Percentiles rank a stretch among this genome's conserved stretches.
These are phyloP conservation scores for Endomychus coccineus DNA, from an alignment of 2,888 invertebrate genomes.

Conservation along the genomic window DNA sequence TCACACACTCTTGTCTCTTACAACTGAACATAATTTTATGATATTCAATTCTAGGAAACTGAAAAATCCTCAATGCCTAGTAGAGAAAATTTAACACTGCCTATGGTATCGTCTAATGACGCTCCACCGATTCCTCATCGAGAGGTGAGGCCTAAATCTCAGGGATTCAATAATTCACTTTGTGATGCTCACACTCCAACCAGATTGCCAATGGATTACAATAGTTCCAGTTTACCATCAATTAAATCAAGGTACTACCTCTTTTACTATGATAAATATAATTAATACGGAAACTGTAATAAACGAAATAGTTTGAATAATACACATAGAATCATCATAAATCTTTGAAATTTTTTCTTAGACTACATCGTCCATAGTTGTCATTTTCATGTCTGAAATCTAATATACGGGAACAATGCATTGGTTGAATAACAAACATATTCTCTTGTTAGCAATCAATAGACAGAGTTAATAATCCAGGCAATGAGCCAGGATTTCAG, in stretches of 20 bases:
- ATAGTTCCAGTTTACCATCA: constrained; percentile 42
- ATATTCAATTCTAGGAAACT: constrained; percentile 24
- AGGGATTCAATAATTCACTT: constrained; percentile 47
- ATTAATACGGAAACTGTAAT: too few relatives aligned
- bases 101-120: constrained; percentile 36
- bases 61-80: constrained; percentile 31
- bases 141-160: constrained; percentile 52
- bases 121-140: constrained; percentile 56
- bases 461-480: too few relatives aligned
- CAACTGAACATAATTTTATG: neutral
- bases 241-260: constrained; percentile 43
- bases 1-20: constrained; percentile 5
- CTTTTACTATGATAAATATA: too few relatives aligned
- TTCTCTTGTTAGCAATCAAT: too few relatives aligned
- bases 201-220: constrained; percentile 40
- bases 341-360: too few relatives aligned
- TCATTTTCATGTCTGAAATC: too few relatives aligned
- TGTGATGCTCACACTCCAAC: constrained; percentile 42
- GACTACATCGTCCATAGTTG: too few relatives aligned
- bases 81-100: constrained; percentile 41
- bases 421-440: too few relatives aligned
- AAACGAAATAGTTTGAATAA: too few relatives aligned
- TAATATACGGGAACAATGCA: too few relatives aligned
- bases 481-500: too few relatives aligned
- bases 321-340: too few relatives aligned